Evolutionary conservation across 2,888 invertebrate genomes (phyloP).

Genomic region (Pyrrhosoma nymphula): DNA sequence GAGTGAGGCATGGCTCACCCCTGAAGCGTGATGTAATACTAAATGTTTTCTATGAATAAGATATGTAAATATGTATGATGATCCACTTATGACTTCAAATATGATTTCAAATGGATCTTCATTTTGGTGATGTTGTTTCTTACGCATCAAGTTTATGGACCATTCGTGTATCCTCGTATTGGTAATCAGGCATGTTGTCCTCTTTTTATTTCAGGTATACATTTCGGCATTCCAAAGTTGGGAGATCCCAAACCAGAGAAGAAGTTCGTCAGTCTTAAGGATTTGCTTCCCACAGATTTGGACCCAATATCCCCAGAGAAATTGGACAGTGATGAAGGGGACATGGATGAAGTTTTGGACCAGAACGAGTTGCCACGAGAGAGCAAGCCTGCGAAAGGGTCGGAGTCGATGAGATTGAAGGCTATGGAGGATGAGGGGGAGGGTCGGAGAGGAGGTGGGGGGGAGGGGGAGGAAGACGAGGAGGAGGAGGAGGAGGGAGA

Average conservation of each 20-base stretch:
- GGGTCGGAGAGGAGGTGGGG: slow-evolving; percentile 74
- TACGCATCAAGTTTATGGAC: neutral
- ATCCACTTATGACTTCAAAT: too few species aligned
- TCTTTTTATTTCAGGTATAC: neutral
- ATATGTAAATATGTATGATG: too few species aligned
- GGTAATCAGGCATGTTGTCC: neutral
- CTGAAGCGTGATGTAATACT: too few species aligned
- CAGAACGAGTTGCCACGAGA: neutral
- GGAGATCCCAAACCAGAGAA: slow-evolving; percentile 42
- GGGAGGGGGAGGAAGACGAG: slow-evolving; percentile 70
- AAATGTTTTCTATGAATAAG: too few species aligned
- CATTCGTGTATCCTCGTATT: neutral
- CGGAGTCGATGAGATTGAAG: slow-evolving; percentile 70
- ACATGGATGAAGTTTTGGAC: slow-evolving; percentile 26
- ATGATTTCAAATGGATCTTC: too few species aligned
- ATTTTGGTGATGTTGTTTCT: too few species aligned
- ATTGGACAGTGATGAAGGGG: slow-evolving; percentile 40
- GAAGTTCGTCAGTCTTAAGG: slow-evolving; percentile 76
- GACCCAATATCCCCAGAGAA: slow-evolving; percentile 90
- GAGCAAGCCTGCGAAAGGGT: neutral
- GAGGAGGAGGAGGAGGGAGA: slow-evolving; percentile 75
- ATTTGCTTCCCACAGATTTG: slow-evolving; percentile 86
- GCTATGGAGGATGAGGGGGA: slow-evolving; percentile 75
- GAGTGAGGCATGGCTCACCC: too few species aligned
- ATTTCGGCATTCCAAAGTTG: neutral